Evolutionary conservation across 1,140 invertebrate genomes (phyloP).

Genomic region (Holcopasites calliopsidis): DNA sequence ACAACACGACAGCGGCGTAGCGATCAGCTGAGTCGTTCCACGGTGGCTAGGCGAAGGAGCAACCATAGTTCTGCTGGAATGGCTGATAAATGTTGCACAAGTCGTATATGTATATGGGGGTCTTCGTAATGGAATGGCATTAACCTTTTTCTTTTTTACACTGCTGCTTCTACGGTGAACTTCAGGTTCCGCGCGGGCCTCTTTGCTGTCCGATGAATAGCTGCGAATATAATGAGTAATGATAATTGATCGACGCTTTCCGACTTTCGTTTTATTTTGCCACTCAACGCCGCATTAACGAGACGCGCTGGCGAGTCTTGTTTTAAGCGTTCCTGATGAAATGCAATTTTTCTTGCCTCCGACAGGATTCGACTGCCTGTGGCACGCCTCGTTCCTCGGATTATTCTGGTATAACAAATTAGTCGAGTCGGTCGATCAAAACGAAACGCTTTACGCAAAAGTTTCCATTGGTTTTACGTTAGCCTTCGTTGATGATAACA

Average conservation of each 20-base stretch:
- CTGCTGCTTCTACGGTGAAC: neutral
- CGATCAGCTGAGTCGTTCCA: constrained; percentile 48
- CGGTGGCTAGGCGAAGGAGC: constrained; percentile 1
- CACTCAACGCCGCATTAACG: neutral
- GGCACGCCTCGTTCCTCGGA: neutral
- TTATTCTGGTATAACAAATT: neutral
- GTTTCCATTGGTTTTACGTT: too few relatives aligned
- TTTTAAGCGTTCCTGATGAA: neutral
- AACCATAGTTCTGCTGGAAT: constrained; percentile 29
- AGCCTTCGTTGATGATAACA: too few relatives aligned
- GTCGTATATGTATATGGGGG: constrained; percentile 54
- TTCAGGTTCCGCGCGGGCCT: neutral
- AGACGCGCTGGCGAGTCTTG: too few relatives aligned
- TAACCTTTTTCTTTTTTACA: constrained; percentile 33
- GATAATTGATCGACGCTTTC: constrained; percentile 30
- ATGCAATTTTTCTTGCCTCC: neutral
- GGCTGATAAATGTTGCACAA: constrained; percentile 59
- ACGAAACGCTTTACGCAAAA: neutral
- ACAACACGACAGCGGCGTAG: constrained; percentile 61
- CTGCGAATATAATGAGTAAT: constrained; percentile 25
- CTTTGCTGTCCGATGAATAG: constrained; percentile 4
- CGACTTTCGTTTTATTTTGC: constrained; percentile 4
- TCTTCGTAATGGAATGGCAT: constrained; percentile 52
- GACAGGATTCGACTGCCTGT: neutral
- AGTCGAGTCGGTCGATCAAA: neutral